These are phyloP conservation scores for Strigamia transsilvanica DNA, from an alignment of 2,888 invertebrate genomes.

Conservation along the genomic window DNA sequence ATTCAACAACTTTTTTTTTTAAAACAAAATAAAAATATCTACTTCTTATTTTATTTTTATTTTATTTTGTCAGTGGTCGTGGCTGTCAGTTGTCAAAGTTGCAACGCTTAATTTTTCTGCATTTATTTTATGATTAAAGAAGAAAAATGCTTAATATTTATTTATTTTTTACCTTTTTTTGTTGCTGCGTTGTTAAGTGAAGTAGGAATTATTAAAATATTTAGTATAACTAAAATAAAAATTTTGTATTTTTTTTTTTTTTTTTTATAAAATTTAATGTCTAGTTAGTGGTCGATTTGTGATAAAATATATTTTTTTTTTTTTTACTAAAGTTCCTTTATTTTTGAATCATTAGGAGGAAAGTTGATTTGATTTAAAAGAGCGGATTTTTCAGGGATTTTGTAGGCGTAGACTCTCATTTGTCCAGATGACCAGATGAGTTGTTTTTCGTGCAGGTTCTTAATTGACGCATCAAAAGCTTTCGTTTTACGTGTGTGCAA, in stretches of 20 bases:
- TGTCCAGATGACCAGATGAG: slow-evolving; percentile 23
- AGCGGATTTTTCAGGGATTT: background rate
- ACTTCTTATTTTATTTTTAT: background rate
- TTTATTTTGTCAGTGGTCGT: slow-evolving; percentile 40
- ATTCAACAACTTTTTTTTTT: background rate
- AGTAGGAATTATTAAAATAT: background rate
- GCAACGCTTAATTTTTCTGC: background rate
- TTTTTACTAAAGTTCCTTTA: background rate
- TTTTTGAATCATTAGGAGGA: background rate
- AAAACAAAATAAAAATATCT: background rate
- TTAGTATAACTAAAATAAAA: too few relatives aligned
- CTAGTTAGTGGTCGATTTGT: too few relatives aligned
- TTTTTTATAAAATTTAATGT: too few relatives aligned
- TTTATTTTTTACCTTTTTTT: background rate
- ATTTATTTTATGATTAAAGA: background rate
- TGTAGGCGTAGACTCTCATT: slow-evolving; percentile 18
- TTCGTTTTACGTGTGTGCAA: slow-evolving; percentile 40
- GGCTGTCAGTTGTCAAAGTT: slow-evolving; percentile 43
- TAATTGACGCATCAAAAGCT: slow-evolving; percentile 45
- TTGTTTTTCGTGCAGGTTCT: slow-evolving; percentile 37
- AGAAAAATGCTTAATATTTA: background rate
- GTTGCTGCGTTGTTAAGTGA: background rate
- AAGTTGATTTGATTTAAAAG: background rate
- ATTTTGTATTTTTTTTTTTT: too few relatives aligned
- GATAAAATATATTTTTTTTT: background rate